Conservation (phyloP, 1,140 invertebrate genomes). For the Himalopsyche phryganea region DNA sequence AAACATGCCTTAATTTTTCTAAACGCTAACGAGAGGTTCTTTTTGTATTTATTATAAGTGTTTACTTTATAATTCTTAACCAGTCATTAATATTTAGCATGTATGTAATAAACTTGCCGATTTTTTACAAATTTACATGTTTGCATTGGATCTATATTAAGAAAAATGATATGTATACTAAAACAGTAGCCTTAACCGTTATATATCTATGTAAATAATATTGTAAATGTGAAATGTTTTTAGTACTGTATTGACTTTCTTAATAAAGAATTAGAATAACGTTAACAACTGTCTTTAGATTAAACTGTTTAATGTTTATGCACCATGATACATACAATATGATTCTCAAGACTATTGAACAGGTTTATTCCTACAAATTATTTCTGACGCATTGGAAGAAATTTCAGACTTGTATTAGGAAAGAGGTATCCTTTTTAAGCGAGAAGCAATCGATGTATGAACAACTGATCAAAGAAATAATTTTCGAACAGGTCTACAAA, state of each 20-base stretch:
- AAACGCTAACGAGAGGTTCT: background rate
- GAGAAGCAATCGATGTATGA: no score
- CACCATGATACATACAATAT: no score
- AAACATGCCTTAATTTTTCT: background rate
- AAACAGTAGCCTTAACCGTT: background rate
- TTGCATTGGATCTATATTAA: background rate
- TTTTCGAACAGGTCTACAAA: no score
- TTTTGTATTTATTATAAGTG: background rate
- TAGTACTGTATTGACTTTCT: constrained; percentile 20
- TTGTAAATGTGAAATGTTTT: constrained; percentile 20
- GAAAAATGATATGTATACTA: no score
- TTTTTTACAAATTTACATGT: background rate
- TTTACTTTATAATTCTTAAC: background rate
- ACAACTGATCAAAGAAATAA: no score
- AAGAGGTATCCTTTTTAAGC: no score
- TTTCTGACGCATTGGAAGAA: no score
- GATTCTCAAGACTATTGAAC: no score
- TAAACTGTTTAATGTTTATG: no score
- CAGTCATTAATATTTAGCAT: constrained; percentile 2
- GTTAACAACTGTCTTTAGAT: background rate
- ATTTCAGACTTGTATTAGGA: no score
- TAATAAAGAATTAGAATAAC: constrained; percentile 16
- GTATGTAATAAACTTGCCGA: constrained; percentile 1
- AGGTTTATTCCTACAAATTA: no score
- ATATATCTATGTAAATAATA: constrained; percentile 22